These are phyloP conservation scores for Rhizoglyphus robini DNA, from an alignment of 1,140 invertebrate species.

Conservation along the genomic window DNA sequence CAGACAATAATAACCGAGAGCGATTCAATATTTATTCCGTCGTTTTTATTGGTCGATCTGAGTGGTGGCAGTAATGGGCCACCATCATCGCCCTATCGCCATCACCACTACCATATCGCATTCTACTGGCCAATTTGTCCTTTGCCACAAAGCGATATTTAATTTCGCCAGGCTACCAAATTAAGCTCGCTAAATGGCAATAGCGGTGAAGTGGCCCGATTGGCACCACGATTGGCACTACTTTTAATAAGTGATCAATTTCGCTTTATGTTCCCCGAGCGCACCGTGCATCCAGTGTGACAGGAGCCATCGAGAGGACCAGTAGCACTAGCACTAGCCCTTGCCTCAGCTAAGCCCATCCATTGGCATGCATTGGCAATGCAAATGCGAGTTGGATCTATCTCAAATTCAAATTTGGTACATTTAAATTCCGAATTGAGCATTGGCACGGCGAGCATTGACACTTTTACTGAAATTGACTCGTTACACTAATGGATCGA, in stretches of 20 bases:
- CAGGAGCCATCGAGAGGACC: neutral
- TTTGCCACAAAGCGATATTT: slow-evolving; percentile 1
- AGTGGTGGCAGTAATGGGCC: neutral
- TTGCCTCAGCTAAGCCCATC: neutral
- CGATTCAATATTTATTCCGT: neutral
- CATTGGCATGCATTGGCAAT: neutral
- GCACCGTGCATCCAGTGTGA: neutral
- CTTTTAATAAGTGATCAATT: neutral
- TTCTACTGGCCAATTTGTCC: neutral
- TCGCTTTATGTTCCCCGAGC: neutral
- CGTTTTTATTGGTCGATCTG: neutral
- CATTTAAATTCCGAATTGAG: slow-evolving; percentile 6
- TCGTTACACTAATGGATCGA: slow-evolving; percentile 12
- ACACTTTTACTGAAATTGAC: slow-evolving; percentile 8
- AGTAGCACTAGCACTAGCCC: neutral
- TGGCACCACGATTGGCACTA: neutral
- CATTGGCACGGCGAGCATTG: neutral
- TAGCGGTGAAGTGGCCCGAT: neutral
- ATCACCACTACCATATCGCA: no score
- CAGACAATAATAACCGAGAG: neutral
- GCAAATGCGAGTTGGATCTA: neutral
- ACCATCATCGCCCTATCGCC: no score
- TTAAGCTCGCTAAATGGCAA: neutral
- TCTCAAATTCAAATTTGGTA: slow-evolving; percentile 11
- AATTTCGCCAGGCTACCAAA: neutral